A percentile compares a stretch with the other conserved stretches of the same genome.
Evolutionary conservation across 2,113 vertebrate species (phyloP).

Genomic region (Pycnonotus jocosus): DNA sequence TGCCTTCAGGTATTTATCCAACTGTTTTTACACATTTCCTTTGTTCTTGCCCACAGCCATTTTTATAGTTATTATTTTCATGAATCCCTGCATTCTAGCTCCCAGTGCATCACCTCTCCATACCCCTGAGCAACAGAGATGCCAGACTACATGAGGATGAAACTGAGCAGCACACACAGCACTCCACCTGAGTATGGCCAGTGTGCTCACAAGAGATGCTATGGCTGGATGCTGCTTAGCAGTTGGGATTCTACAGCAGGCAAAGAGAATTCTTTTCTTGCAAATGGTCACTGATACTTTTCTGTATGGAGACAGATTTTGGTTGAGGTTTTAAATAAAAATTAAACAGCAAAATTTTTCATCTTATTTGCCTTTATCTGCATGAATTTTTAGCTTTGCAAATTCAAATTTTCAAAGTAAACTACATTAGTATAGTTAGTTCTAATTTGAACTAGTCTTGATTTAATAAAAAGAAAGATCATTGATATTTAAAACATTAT

Average conservation of each 20-base stretch:
- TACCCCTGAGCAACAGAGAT: neutral
- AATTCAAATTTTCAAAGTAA: neutral
- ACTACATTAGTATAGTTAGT: neutral
- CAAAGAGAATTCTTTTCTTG: neutral
- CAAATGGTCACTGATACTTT: neutral
- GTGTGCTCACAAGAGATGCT: neutral
- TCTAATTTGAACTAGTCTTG: neutral
- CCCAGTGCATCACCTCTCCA: neutral
- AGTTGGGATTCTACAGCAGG: neutral
- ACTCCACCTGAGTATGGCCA: accelerated
- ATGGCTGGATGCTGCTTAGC: neutral
- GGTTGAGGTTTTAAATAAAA: neutral
- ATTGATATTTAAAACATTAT: neutral
- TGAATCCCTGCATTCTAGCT: neutral
- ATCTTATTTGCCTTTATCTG: neutral
- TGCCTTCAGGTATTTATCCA: neutral
- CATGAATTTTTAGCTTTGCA: neutral
- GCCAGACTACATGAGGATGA: neutral
- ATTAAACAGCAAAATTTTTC: neutral
- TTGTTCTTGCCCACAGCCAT: neutral
- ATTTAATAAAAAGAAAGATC: neutral
- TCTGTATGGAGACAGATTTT: neutral
- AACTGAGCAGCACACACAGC: neutral
- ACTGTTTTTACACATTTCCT: neutral
- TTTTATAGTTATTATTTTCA: neutral